A percentile compares a stretch with the other conserved stretches of the same genome.
phyloP scores from a whole-genome alignment of 1,140 invertebrate genomes.

The Drosophila orena region DNA sequence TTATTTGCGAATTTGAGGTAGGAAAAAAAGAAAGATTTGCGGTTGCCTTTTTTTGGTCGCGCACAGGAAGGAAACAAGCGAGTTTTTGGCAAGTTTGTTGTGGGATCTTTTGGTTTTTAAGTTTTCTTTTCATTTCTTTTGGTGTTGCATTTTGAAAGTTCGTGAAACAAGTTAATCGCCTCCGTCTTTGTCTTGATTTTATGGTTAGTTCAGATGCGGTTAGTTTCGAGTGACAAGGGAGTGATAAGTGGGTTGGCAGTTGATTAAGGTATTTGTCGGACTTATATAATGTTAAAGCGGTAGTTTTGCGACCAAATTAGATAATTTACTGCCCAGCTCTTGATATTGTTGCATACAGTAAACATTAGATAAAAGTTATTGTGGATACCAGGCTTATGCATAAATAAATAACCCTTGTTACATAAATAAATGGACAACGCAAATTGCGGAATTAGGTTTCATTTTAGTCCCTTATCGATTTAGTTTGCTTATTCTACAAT shows the following conservation, averaged over 20 bases:
- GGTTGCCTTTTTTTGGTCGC: slow-evolving; percentile 46
- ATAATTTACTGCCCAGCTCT: not conserved
- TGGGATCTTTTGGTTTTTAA: slow-evolving; percentile 63
- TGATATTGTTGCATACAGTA: not conserved
- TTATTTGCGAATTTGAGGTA: slow-evolving; percentile 49
- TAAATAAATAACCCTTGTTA: too few species aligned
- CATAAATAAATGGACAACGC: too few species aligned
- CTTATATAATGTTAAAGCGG: slow-evolving; percentile 18
- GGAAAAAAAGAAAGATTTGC: slow-evolving; percentile 40
- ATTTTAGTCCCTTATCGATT: too few species aligned
- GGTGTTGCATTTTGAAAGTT: slow-evolving; percentile 72
- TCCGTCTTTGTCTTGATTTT: slow-evolving; percentile 42
- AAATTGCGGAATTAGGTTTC: too few species aligned
- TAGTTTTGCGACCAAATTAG: slow-evolving; percentile 2
- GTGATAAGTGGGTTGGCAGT: slow-evolving; percentile 39
- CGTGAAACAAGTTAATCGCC: slow-evolving; percentile 74
- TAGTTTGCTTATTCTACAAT: too few species aligned
- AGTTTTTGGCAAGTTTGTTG: slow-evolving; percentile 57
- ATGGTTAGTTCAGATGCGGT: slow-evolving; percentile 24
- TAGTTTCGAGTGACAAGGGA: slow-evolving; percentile 39
- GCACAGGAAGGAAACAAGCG: slow-evolving; percentile 72
- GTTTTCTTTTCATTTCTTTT: slow-evolving; percentile 49
- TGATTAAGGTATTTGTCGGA: slow-evolving; percentile 18
- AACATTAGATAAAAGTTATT: not conserved
- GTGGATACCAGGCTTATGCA: too few species aligned